These are phyloP conservation scores for Candidula unifasciata DNA, from an alignment of 2,888 invertebrate genomes.

Conservation along the genomic window DNA sequence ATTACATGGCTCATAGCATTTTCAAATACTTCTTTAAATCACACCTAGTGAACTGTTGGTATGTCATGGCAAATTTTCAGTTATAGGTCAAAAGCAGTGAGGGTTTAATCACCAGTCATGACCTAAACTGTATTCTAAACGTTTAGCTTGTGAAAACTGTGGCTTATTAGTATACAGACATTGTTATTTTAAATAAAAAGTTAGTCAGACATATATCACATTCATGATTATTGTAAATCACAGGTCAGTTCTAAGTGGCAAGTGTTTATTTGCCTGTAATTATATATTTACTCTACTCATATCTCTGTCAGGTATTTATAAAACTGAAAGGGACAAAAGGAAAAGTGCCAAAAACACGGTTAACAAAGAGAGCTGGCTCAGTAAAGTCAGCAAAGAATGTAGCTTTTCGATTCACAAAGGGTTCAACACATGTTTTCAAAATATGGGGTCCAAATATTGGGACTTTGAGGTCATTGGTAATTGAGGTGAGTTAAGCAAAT, in stretches of 20 bases:
- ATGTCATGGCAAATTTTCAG: too few species aligned
- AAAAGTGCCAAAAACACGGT: slow-evolving; percentile 72
- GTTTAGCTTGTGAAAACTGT: too few species aligned
- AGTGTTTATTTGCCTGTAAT: neutral
- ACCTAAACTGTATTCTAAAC: too few species aligned
- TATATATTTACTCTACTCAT: neutral
- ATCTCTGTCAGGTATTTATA: slow-evolving; percentile 69
- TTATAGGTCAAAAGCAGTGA: too few species aligned
- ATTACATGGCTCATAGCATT: too few species aligned
- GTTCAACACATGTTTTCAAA: slow-evolving; percentile 76
- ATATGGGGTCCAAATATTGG: slow-evolving; percentile 76
- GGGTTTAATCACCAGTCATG: too few species aligned
- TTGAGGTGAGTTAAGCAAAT: slow-evolving; percentile 71
- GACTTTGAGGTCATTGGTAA: slow-evolving; percentile 72
- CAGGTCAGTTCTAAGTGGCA: neutral
- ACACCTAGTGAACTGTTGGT: too few species aligned
- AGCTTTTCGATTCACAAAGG: slow-evolving; percentile 74
- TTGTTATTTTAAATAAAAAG: too few species aligned
- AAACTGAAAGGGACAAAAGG: slow-evolving; percentile 74
- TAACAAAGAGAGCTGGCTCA: slow-evolving; percentile 74
- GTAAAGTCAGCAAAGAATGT: slow-evolving; percentile 70
- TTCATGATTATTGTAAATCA: too few species aligned
- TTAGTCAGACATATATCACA: too few species aligned
- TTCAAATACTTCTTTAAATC: too few species aligned
- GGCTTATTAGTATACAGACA: too few species aligned